Base-by-base conservation (phyloP, 2,113 vertebrate species). In the Siniperca chuatsi region DNA sequence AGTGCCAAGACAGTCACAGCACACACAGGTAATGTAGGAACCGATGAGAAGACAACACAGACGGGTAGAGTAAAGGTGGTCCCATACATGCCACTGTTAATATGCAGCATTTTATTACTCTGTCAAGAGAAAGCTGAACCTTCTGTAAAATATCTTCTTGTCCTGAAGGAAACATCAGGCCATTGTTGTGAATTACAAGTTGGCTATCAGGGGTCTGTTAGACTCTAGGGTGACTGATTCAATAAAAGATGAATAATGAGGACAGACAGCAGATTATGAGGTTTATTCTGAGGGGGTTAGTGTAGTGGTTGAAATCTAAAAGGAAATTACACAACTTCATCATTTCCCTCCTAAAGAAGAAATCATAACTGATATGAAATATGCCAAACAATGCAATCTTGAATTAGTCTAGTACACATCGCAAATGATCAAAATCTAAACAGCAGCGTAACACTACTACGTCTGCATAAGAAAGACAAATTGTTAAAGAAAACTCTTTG, bases 11-110 rank as follows among this genome's bases (percentile, higher is more conserved):
- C 67, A 0, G 7, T 93, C 42, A n/a, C 62, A 5, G 83, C 85
- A 1, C 85, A 90, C 64, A 95, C 95, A 44, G 94, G 95, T 95
- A 33, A 74, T 6, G 62, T 9, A n/a, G 62, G 23, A 55, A 55
- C 4, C 13, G 12, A 57, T 9, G n/a, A 58, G 10, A 48, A 13
- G 2, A 60, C 21, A 4, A 20, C 15, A 18, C 18, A 16, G 0
- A 58, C 62, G 18, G 2, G 18, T 50, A 15, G 13, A 50, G 15
- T 3, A 16, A 16, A 50, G 16, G 16, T 50, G 1, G 15, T 8
- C 15, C 48, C 2, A 23, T 6, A 33, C 73, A 29, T 3, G 29
- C 35, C 67, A 4, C 8, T 29, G 44, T 55, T 25, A 12, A 21
- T 73, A n/a, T 15, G 12, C 42, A 15, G n/a, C 25, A 50, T 50